phyloP scores from a whole-genome alignment of 2,797 vertebrate species.

The Enteromius treurensis region DNA sequence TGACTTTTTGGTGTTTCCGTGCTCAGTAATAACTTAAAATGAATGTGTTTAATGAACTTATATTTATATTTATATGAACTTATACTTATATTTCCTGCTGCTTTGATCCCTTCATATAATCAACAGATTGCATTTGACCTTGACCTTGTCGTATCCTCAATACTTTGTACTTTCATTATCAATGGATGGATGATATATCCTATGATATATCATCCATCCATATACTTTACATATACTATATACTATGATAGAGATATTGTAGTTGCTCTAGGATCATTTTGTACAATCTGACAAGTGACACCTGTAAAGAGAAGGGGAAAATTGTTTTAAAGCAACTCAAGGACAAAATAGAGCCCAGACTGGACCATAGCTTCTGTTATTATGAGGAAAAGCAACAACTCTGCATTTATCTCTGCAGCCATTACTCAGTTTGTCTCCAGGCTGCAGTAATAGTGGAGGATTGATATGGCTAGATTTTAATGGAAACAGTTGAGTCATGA shows the following conservation, averaged over 20 bases:
- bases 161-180: not conserved
- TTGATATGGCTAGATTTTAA: slow-evolving; percentile 37
- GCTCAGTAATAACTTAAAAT: slow-evolving; percentile 8
- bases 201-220: too few species aligned
- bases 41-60: not conserved
- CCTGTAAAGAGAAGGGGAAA: not conserved
- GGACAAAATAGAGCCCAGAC: not conserved
- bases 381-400: slow-evolving; percentile 21
- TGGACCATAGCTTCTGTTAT: slow-evolving; percentile 18
- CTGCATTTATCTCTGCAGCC: slow-evolving; percentile 27
- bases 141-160: too few species aligned
- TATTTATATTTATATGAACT: too few species aligned
- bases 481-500: slow-evolving; percentile 8
- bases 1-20: slow-evolving; percentile 7
- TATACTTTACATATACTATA: not conserved
- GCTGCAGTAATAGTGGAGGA: slow-evolving; percentile 38
- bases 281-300: not conserved
- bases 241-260: slow-evolving; percentile 6
- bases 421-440: not conserved
- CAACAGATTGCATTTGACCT: not conserved
- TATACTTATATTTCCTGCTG: not conserved
- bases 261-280: not conserved
- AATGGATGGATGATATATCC: not conserved
- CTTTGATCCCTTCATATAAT: not conserved
- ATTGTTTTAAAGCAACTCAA: slow-evolving; percentile 6